Percentiles rank a stretch among this genome's conserved stretches.
These are phyloP conservation scores for Phoenicopterus ruber DNA, from an alignment of 2,113 vertebrate species.

Conservation along the genomic window DNA sequence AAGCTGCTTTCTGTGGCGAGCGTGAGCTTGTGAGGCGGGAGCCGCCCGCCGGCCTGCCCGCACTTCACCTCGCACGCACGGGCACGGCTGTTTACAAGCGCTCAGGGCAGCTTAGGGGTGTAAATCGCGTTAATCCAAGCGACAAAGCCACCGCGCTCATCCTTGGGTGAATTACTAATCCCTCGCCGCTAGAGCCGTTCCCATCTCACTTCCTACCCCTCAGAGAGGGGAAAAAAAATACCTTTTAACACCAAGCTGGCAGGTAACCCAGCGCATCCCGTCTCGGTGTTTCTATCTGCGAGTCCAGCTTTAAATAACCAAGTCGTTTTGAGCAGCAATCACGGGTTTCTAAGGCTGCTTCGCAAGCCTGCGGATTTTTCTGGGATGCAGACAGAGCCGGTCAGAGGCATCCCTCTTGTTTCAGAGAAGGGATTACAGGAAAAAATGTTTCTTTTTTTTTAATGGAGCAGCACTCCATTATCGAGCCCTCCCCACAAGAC, in stretches of 20 bases:
- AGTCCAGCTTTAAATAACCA: neutral
- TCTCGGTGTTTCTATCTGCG: rapidly evolving
- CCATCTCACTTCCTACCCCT: neutral
- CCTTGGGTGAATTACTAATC: neutral
- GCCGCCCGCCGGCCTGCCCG: neutral
- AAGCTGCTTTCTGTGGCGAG: neutral
- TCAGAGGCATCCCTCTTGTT: neutral
- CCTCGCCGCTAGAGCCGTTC: neutral
- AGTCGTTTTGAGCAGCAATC: neutral
- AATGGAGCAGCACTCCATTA: neutral
- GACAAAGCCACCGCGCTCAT: neutral
- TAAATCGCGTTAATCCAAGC: slow-evolving; percentile 21
- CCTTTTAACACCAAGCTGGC: neutral
- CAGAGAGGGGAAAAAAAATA: neutral
- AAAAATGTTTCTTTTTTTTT: neutral
- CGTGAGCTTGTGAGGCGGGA: neutral
- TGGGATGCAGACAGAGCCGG: neutral
- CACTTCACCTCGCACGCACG: neutral
- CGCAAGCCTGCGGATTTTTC: neutral
- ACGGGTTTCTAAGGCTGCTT: neutral
- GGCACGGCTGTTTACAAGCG: neutral
- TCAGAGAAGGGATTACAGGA: neutral
- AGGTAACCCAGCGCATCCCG: neutral
- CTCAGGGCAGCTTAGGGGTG: neutral
- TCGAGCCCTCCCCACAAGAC: neutral